Base-by-base conservation (phyloP, 2,113 vertebrate species). In the Fregetta grallaria region DNA sequence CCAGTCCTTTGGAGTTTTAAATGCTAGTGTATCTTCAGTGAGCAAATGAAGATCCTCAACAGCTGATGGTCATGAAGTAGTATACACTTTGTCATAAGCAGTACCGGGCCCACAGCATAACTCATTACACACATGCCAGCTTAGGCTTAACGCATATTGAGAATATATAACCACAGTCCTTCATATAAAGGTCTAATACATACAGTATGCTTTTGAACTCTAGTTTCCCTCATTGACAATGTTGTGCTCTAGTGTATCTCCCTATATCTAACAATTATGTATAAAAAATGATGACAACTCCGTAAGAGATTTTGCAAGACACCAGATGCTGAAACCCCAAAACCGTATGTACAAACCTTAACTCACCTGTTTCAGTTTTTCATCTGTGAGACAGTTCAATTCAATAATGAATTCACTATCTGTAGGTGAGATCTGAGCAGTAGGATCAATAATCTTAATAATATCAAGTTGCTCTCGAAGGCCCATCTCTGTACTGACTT, bases 371-470 rank as follows among this genome's bases (percentile, higher is more conserved):
- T 99, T 99, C 86, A 99, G 98, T 86, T 99, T 99, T 97, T 99
- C 99, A 89, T 99, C 99, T 3, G 99, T 99, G 73, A 99, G 98
- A 96, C 99, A 99, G 98, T 99, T 99, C 91, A 99, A 98, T 96
- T 99, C 99, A 86, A 99, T 99, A 98, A 99, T 99, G 97, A 99
- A 99, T 97, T 99, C 99, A 85, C 99, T 99, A 98, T 99, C 99
- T 5, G 99, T 99, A 86, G 99, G 99, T 2, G 99, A 99, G 78
- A 99, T 99, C 94, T 99, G 99, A 92, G 99, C 99, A 63, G 98
- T 98, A 40, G 99, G 99, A 97, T 99, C 99, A 91, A 99, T 99
- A 97, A 99, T 99, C 97, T 99, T 99, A 97, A 99, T 99, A 96
- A 99, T 99, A 97, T 99, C 99, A 91, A 99, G 99, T 97, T 99